Percentiles rank a stretch among this genome's conserved stretches.
These are phyloP conservation scores for Parazoanthus swiftii DNA, from an alignment of 92 coral and sea anemone genomes.

Conservation along the genomic window DNA sequence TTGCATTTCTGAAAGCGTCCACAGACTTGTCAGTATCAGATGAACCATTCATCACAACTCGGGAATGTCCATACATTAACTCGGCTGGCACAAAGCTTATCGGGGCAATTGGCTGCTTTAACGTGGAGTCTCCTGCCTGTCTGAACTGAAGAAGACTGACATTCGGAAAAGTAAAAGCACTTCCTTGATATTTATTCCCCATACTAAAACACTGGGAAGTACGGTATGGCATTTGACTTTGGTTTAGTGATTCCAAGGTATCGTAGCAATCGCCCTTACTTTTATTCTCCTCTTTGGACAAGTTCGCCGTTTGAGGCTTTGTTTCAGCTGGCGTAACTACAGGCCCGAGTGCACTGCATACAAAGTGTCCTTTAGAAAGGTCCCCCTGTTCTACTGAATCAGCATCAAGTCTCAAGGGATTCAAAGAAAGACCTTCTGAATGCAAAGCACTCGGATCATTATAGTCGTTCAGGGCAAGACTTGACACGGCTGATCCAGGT, in stretches of 20 bases:
- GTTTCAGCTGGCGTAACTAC: not conserved
- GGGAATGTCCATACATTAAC: not conserved
- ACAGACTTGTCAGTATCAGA: not conserved
- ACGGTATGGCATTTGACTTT: not conserved
- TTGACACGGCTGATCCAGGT: not conserved
- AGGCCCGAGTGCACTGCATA: not conserved
- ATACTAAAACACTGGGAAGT: not conserved
- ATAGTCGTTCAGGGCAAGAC: not conserved
- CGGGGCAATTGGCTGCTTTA: constrained; percentile 14
- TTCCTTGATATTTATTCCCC: not conserved
- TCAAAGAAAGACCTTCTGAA: not conserved
- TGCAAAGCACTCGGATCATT: not conserved
- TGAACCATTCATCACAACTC: not conserved
- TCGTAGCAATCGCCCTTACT: not conserved
- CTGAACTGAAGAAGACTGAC: constrained; percentile 1
- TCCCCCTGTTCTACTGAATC: not conserved
- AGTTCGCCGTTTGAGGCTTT: not conserved
- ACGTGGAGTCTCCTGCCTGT: not conserved
- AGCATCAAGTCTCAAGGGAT: not conserved
- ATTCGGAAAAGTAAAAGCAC: not conserved
- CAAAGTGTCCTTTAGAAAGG: not conserved
- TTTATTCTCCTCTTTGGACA: not conserved
- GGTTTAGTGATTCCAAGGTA: not conserved
- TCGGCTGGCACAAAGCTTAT: not conserved
- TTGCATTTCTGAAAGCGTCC: not conserved